phyloP scores from a whole-genome alignment of 2,113 vertebrate genomes.

The Leiothrix lutea region DNA sequence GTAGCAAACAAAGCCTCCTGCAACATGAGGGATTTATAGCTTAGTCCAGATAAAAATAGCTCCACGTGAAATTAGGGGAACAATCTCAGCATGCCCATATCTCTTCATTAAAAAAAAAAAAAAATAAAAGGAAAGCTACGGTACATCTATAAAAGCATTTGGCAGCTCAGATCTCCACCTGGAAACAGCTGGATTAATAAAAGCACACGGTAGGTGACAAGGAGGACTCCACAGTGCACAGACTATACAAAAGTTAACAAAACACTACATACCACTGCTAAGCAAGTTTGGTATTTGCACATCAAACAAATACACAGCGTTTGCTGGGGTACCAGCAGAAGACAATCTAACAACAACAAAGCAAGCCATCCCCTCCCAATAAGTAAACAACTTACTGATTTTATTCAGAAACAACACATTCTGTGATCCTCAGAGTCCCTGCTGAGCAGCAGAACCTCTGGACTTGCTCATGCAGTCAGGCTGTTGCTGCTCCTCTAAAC shows the following conservation, averaged over 20 bases:
- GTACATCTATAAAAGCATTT: not conserved
- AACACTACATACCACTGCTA: not conserved
- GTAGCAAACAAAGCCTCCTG: not conserved
- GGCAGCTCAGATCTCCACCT: not conserved
- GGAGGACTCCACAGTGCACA: not conserved
- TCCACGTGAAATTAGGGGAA: not conserved
- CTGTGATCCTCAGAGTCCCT: not conserved
- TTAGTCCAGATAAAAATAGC: not conserved
- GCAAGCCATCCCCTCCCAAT: not conserved
- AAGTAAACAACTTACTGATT: not conserved
- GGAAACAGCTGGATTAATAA: not conserved
- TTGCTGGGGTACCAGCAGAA: not conserved
- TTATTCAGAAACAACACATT: not conserved
- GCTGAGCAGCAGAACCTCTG: not conserved
- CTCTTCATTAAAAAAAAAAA: not conserved
- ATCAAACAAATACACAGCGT: not conserved
- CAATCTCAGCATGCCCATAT: not conserved
- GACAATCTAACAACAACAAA: not conserved
- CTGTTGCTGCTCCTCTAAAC: not conserved
- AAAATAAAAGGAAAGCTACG: rapidly evolving
- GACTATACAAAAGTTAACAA: not conserved
- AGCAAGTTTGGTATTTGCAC: not conserved
- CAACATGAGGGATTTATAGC: not conserved
- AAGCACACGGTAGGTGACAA: not conserved
- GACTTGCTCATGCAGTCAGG: not conserved